These are phyloP conservation scores for Syngnathus acus DNA, from an alignment of 2,797 vertebrate species.

Conservation along the genomic window DNA sequence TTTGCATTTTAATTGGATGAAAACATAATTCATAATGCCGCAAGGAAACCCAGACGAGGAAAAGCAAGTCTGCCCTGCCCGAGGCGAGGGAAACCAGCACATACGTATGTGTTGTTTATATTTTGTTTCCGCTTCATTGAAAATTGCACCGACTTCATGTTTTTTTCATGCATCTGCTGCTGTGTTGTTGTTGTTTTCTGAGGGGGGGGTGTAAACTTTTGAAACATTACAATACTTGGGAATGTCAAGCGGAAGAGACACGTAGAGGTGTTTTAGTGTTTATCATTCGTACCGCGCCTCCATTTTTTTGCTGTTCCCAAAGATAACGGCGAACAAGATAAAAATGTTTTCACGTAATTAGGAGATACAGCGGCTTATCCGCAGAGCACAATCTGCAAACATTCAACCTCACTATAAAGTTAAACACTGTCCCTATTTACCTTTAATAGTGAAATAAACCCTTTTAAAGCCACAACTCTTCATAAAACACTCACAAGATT, in stretches of 20 bases:
- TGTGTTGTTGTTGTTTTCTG: slow-evolving; percentile 33
- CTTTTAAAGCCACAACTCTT: slow-evolving; percentile 45
- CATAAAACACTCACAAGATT: slow-evolving; percentile 34
- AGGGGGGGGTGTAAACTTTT: background rate
- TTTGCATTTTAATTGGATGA: slow-evolving; percentile 68
- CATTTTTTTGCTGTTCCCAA: background rate
- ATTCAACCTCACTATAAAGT: slow-evolving; percentile 73
- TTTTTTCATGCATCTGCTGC: slow-evolving; percentile 46
- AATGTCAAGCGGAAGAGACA: background rate
- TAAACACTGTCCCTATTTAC: slow-evolving; percentile 72
- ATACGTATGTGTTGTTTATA: slow-evolving; percentile 68
- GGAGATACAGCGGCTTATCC: slow-evolving; percentile 72
- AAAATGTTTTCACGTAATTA: slow-evolving; percentile 75
- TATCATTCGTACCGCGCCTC: background rate
- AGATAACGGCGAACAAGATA: slow-evolving; percentile 28
- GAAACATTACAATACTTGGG: background rate
- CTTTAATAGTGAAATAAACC: slow-evolving; percentile 63
- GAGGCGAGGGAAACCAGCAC: slow-evolving; percentile 58
- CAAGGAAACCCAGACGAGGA: slow-evolving; percentile 47
- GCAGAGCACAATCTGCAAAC: slow-evolving; percentile 63
- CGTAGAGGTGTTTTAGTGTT: background rate
- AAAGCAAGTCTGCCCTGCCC: slow-evolving; percentile 57
- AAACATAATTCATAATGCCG: slow-evolving; percentile 59
- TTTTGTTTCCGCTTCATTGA: slow-evolving; percentile 64
- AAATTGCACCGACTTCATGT: slow-evolving; percentile 40